phyloP scores from a whole-genome alignment of 2,888 invertebrate species.

The Thyatira batis region DNA sequence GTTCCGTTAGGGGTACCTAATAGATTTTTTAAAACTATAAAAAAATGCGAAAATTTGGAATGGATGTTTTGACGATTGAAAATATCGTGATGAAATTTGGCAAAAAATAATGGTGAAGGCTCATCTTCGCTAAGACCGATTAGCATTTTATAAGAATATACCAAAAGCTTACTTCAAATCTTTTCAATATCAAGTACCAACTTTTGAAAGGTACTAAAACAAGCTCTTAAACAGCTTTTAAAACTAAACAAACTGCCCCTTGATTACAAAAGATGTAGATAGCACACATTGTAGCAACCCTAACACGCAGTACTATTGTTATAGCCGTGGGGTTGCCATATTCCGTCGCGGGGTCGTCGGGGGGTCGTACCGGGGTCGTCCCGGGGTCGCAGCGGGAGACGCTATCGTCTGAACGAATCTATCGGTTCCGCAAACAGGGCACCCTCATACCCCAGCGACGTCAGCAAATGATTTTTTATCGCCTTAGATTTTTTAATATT shows the following conservation, averaged over 20 bases:
- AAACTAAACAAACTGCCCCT: background rate
- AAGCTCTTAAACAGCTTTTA: background rate
- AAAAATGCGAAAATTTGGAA: no score
- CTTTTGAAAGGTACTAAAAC: no score
- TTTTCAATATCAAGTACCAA: no score
- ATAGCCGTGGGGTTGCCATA: constrained; percentile 44
- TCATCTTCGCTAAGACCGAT: no score
- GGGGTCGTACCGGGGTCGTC: constrained; percentile 53
- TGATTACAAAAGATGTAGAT: constrained; percentile 3
- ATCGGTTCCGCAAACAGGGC: constrained; percentile 51
- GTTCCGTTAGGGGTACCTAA: background rate
- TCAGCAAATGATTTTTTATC: constrained; percentile 66
- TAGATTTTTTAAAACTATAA: no score
- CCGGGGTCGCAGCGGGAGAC: constrained; percentile 47
- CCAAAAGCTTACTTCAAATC: no score
- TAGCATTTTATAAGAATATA: no score
- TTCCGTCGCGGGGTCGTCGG: constrained; percentile 48
- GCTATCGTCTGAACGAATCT: constrained; percentile 53
- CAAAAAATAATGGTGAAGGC: no score
- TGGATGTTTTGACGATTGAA: no score
- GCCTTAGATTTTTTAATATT: constrained; percentile 57
- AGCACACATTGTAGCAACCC: constrained; percentile 28
- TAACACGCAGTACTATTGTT: constrained; percentile 41
- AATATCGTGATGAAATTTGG: no score
- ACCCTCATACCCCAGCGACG: constrained; percentile 33